These are phyloP conservation scores for Epinephelus coioides DNA, from an alignment of 2,797 vertebrate species.

Conservation along the genomic window DNA sequence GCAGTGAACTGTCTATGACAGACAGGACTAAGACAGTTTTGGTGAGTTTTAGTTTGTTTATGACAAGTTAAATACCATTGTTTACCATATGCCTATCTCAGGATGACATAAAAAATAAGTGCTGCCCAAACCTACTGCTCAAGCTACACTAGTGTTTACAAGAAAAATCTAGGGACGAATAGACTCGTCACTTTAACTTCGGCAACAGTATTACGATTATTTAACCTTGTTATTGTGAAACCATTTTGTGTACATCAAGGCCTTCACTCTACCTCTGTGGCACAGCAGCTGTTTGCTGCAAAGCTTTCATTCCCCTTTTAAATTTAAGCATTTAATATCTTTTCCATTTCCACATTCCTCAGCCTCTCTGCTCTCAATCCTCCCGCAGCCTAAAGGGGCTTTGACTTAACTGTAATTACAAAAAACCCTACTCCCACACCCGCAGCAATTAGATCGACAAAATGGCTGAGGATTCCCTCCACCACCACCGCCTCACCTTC, in stretches of 20 bases:
- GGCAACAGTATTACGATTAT: not conserved
- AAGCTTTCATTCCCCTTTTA: slow-evolving; percentile 12
- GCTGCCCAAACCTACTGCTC: not conserved
- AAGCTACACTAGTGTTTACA: not conserved
- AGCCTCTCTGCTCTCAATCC: slow-evolving; percentile 49
- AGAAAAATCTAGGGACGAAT: not conserved
- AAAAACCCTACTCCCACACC: slow-evolving; percentile 45
- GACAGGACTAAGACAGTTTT: too few relatives aligned
- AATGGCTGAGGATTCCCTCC: slow-evolving; percentile 51
- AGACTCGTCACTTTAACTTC: not conserved
- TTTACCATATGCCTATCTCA: too few relatives aligned
- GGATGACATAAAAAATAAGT: too few relatives aligned
- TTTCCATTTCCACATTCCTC: slow-evolving; percentile 34
- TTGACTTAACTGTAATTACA: slow-evolving; percentile 64
- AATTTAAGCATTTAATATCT: slow-evolving; percentile 31
- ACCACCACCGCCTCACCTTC: slow-evolving; percentile 12
- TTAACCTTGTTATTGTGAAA: not conserved
- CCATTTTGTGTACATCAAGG: not conserved
- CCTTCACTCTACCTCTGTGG: not conserved
- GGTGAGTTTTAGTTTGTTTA: too few relatives aligned
- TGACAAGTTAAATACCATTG: too few relatives aligned
- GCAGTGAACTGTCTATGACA: too few relatives aligned
- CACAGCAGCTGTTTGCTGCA: not conserved
- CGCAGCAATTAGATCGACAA: slow-evolving; percentile 60
- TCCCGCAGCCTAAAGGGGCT: slow-evolving; percentile 40